phyloP scores from a whole-genome alignment of 2,888 invertebrate species.

The Spodoptera picta region DNA sequence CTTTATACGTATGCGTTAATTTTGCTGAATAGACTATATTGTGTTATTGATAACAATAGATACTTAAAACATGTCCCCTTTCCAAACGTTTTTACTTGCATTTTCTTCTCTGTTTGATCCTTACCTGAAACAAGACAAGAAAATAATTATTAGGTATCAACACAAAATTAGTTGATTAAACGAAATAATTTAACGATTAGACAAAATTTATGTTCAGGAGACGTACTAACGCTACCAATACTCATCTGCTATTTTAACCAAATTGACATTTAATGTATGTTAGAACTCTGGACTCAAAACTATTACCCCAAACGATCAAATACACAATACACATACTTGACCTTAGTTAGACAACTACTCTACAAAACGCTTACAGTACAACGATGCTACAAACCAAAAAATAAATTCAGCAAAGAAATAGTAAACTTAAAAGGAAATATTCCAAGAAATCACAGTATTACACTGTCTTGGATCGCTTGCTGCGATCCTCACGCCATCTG shows the following conservation, averaged over 20 bases:
- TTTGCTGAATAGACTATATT: too few relatives aligned
- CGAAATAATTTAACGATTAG: too few relatives aligned
- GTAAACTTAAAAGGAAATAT: constrained; percentile 32
- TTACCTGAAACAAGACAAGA: constrained; percentile 41
- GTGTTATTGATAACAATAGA: not conserved
- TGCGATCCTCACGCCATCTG: constrained; percentile 46
- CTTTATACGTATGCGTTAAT: too few relatives aligned
- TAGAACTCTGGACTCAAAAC: too few relatives aligned
- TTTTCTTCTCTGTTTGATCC: not conserved
- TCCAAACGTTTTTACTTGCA: too few relatives aligned
- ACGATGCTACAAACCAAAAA: constrained; percentile 1
- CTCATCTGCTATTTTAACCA: too few relatives aligned
- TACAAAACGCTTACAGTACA: not conserved
- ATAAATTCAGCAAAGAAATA: constrained; percentile 19
- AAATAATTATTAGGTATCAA: not conserved
- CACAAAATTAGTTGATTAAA: not conserved
- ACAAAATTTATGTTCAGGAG: too few relatives aligned
- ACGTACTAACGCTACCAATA: too few relatives aligned
- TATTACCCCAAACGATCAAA: too few relatives aligned
- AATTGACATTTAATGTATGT: too few relatives aligned
- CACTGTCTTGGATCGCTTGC: constrained; percentile 31
- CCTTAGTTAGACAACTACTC: not conserved
- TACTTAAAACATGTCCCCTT: not conserved
- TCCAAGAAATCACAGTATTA: constrained; percentile 42
- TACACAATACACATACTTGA: too few relatives aligned